Evolutionary conservation across 2,888 invertebrate genomes (phyloP).

Genomic region (Exocentrus adspersus): DNA sequence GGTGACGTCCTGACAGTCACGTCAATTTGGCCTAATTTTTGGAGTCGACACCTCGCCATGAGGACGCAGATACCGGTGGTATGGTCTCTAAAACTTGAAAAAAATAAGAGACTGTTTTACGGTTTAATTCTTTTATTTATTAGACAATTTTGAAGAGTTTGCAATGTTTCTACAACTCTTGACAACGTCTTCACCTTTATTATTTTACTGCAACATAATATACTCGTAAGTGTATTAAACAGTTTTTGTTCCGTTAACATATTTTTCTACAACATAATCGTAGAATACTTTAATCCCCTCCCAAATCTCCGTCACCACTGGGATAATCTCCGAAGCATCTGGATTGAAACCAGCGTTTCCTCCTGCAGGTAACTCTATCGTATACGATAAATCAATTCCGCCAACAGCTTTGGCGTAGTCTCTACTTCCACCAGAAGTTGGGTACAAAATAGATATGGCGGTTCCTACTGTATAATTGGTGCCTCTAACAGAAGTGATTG

Average conservation of each 20-base stretch:
- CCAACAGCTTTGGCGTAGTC: conserved; percentile 71
- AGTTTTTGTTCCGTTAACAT: not conserved
- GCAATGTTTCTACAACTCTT: too few relatives aligned
- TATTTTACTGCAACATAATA: not conserved
- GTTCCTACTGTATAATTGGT: conserved; percentile 66
- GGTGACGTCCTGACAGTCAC: too few relatives aligned
- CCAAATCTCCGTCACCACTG: conserved; percentile 72
- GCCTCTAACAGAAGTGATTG: conserved; percentile 58
- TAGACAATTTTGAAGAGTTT: too few relatives aligned
- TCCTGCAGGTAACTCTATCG: conserved; percentile 73
- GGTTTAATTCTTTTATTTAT: too few relatives aligned
- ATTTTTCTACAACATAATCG: conserved; percentile 52
- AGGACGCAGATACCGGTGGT: too few relatives aligned
- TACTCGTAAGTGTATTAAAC: too few relatives aligned
- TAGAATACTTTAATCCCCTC: conserved; percentile 67
- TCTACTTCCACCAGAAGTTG: conserved; percentile 72
- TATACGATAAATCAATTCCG: conserved; percentile 69
- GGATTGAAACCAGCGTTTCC: conserved; percentile 68
- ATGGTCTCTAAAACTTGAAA: too few relatives aligned
- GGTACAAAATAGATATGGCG: conserved; percentile 63
- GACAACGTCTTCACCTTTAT: too few relatives aligned
- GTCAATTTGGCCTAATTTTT: too few relatives aligned
- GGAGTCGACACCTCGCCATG: too few relatives aligned
- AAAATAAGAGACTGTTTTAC: too few relatives aligned
- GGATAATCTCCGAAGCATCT: conserved; percentile 66